phyloP scores from a whole-genome alignment of 1,140 invertebrate genomes.

The Pollicipes pollicipes region DNA sequence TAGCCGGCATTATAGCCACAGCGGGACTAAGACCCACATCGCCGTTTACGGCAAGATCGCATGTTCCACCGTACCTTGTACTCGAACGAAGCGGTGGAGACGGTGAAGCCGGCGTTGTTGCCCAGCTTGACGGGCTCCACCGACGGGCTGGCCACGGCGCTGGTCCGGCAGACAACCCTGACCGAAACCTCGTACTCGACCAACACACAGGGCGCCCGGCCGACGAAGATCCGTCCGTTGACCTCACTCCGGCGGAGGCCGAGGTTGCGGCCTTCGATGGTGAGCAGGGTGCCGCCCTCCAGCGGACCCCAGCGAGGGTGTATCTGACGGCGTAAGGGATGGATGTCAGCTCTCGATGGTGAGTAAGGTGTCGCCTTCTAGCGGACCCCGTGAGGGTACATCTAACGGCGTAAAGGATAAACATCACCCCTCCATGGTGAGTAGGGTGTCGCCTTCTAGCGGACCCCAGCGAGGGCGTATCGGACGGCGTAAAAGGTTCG shows the following conservation, averaged over 20 bases:
- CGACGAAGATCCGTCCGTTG: conserved; percentile 73
- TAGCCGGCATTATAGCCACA: too few species aligned
- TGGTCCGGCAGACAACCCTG: conserved; percentile 69
- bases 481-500: too few species aligned
- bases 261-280: conserved; percentile 88
- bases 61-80: neutral
- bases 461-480: too few species aligned
- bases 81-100: neutral
- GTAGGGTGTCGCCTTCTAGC: too few species aligned
- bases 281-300: conserved; percentile 86
- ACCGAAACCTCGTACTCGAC: conserved; percentile 82
- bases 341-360: too few species aligned
- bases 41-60: too few species aligned
- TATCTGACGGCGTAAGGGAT: conserved; percentile 37
- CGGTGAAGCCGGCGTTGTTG: neutral
- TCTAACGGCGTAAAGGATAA: too few species aligned
- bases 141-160: conserved; percentile 20
- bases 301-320: conserved; percentile 82
- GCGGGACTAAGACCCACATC: too few species aligned
- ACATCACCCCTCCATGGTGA: too few species aligned
- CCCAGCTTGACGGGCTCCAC: neutral
- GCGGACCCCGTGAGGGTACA: too few species aligned
- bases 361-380: too few species aligned
- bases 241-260: conserved; percentile 80
- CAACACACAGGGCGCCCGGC: conserved; percentile 67